phyloP scores from a whole-genome alignment of 2,888 invertebrate genomes.

The Dicranocentrus wangi region DNA sequence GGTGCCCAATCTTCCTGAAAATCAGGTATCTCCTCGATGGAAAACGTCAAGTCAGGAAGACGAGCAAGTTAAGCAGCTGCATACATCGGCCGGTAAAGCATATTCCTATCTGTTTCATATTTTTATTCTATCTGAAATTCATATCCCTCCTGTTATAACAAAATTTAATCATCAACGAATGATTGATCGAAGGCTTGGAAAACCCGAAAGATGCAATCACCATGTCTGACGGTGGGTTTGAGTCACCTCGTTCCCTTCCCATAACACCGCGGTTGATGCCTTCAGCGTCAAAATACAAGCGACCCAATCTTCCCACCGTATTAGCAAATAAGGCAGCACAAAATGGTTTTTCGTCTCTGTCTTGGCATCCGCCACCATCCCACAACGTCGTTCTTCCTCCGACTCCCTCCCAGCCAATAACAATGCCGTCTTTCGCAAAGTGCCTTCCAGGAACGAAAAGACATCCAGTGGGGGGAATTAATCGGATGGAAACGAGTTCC shows the following conservation, averaged over 20 bases:
- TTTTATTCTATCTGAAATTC: no score
- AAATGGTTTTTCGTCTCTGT: neutral
- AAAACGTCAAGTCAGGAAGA: no score
- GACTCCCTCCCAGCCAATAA: conserved; percentile 28
- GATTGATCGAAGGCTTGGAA: no score
- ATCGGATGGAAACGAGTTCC: neutral
- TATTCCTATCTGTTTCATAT: no score
- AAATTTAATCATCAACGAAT: no score
- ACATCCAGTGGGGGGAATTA: neutral
- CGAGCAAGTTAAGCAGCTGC: no score
- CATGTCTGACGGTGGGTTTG: neutral
- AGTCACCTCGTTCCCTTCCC: neutral
- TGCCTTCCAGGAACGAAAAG: conserved; percentile 32
- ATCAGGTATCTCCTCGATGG: conserved; percentile 29
- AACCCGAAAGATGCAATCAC: no score
- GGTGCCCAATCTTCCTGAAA: conserved; percentile 40
- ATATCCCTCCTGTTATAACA: no score
- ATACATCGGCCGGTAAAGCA: neutral
- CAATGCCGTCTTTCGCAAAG: conserved; percentile 50
- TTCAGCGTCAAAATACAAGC: conserved; percentile 37
- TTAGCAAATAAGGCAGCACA: conserved; percentile 19
- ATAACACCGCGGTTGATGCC: conserved; percentile 42
- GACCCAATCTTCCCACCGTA: conserved; percentile 8
- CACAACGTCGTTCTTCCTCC: conserved; percentile 24
- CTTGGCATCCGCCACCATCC: neutral